Base-by-base conservation (phyloP, 2,888 invertebrate species). In the Chirona hameri region DNA sequence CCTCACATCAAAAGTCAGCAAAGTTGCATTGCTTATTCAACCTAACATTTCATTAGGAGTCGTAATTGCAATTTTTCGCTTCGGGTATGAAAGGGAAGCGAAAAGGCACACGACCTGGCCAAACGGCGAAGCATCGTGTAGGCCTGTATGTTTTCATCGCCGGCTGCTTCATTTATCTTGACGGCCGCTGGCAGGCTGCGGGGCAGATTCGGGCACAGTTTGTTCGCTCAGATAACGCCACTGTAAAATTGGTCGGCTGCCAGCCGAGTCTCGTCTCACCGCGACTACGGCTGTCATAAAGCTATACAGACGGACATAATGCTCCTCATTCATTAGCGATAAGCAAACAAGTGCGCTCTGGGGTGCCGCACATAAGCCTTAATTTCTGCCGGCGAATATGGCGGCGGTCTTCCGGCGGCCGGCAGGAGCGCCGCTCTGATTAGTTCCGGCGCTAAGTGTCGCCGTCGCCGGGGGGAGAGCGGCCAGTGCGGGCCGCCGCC, bases 341-440 rank as follows among this genome's bases (percentile, higher is more conserved):
- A 76, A 76, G 76, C 76, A 76, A 76, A 76, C 76, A 76, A 76
- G 76, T 76, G 76, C 76, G 76, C 76, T 76, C 76, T 76, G 24
- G 76, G 76, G 76, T 76, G 76, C n/a, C 21, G 39, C 76, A 76
- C 76, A 46, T 76, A 76, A 76, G 76, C 76, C 76, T 76, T 76
- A 76, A 76, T 76, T 76, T 27, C 76, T 76, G 76, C 10, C 46
- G 76, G 76, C 39, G 39, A 76, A 76, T 76, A 76, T 76, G 76
- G 27, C 46, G 46, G 39, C 31, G 76, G 31, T 27, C 76, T 76
- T 24, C 76, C 24, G 76, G 24, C 76, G 46, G 7, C 4, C 46
- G 46, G 27, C 76, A 46, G 39, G 76, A 76, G 76, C 18, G 39
- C 18, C 24, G 10, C 24, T 21, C 27, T 76, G 76, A 76, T 76